Evolutionary conservation across 2,113 vertebrate species (phyloP).

Genomic region (Edolisoma coerulescens): DNA sequence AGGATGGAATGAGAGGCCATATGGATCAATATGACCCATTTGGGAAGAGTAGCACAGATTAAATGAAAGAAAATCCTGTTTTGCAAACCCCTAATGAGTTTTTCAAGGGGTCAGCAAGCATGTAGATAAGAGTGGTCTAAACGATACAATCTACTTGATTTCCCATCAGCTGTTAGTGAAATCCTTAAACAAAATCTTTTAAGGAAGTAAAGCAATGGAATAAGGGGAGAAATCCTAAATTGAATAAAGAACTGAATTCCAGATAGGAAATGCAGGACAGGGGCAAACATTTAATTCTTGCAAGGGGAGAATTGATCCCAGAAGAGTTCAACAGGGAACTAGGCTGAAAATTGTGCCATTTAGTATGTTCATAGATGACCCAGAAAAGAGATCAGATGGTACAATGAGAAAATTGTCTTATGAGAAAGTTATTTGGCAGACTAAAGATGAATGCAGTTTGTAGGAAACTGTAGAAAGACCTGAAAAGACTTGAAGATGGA

Average conservation of each 20-base stretch:
- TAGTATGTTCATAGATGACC: not conserved
- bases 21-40: slow-evolving; percentile 1
- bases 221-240: not conserved
- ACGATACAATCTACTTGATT: not conserved
- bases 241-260: not conserved
- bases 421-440: not conserved
- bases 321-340: not conserved
- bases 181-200: not conserved
- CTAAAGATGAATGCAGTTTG: not conserved
- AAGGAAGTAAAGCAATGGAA: not conserved
- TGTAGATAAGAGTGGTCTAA: not conserved
- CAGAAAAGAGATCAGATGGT: not conserved
- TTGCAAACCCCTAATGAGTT: slow-evolving; percentile 11
- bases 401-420: not conserved
- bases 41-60: not conserved
- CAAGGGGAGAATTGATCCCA: not conserved
- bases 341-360: not conserved
- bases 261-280: not conserved
- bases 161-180: not conserved
- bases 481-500: not conserved
- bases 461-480: not conserved
- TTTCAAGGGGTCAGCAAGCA: not conserved
- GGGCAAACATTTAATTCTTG: not conserved
- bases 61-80: not conserved
- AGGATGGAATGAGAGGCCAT: not conserved